phyloP scores from a whole-genome alignment of 2,888 invertebrate genomes.

The Heteromurus nitidus region DNA sequence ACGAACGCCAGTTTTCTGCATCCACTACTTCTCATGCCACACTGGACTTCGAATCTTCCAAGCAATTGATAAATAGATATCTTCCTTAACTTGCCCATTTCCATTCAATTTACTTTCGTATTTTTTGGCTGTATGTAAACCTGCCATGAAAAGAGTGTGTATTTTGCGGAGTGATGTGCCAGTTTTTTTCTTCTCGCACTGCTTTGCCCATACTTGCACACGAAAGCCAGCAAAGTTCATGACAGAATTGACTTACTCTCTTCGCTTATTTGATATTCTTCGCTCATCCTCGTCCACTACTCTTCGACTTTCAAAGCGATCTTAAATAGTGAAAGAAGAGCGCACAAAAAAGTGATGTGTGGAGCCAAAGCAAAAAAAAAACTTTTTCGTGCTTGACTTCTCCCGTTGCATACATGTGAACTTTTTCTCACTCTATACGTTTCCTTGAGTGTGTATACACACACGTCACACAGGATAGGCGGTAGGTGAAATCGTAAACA shows the following conservation, averaged over 20 bases:
- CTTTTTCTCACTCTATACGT: constrained; percentile 7
- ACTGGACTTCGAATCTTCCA: not conserved
- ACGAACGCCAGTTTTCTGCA: too few relatives aligned
- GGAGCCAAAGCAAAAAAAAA: not conserved
- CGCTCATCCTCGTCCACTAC: constrained; percentile 20
- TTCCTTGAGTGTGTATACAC: constrained; percentile 1
- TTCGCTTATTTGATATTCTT: constrained; percentile 23
- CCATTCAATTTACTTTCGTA: constrained; percentile 19
- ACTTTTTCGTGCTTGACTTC: constrained; percentile 25
- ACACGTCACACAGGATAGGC: not conserved
- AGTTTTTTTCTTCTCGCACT: too few relatives aligned
- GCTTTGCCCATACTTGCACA: too few relatives aligned
- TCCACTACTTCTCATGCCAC: too few relatives aligned
- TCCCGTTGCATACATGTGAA: constrained; percentile 4
- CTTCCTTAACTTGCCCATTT: constrained; percentile 1
- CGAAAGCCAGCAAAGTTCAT: constrained; percentile 4
- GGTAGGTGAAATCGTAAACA: not conserved
- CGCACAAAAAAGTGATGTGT: constrained; percentile 28
- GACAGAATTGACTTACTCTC: constrained; percentile 7
- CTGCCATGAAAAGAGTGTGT: not conserved
- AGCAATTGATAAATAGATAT: not conserved
- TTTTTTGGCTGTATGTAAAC: not conserved
- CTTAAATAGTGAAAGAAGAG: not conserved
- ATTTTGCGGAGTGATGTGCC: too few relatives aligned
- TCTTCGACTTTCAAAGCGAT: constrained; percentile 18